Evolutionary conservation across 2,113 vertebrate genomes (phyloP), one percentile per base, ranked within the genome.

Genomic region (Menidia beryllina): DNA sequence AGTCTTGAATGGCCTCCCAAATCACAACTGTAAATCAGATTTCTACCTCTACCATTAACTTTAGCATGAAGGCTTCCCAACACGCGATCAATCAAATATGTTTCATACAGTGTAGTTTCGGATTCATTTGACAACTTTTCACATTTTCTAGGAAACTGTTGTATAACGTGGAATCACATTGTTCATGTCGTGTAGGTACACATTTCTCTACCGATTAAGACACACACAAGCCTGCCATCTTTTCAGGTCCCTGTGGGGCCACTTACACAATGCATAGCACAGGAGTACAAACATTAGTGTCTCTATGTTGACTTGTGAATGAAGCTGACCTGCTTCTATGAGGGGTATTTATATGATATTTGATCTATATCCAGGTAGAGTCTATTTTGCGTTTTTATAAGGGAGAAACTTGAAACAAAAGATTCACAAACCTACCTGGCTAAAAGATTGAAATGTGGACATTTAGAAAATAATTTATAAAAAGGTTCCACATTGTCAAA

Each of bases 171-270:
- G 10, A 49, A 19, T 51, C 7, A 23, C 17, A 23, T 13, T 79
- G 17, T 72, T 1, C 56, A 60, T 9, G 12, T 34, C 38, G 0
- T 58, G 19, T 56, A 49, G 1, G 52, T 50, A 48, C 47, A 20
- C 5, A 15, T 36, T 23, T 6, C 23, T 56, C 9, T 24, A 13
- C 8, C 30, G 3, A 38, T 15, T 2, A 14, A 58, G 1, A 41
- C 19, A 57, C 30, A 69, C 10, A 51, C 10, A 66, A 24, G 61
- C 7, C 58, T 65, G 26, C 56, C n/a, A 47, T 62, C 41, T 69
- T 60, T 58, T 5, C 15, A 71, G 23, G 59, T 86, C 85, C 84
- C 84, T 60, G 21, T 62, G 81, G 81, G 83, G 64, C 66, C 69
- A 85, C 77, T 87, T 88, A 81, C 11, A 66, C 48, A 19, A 64